A percentile compares a stretch with the other conserved stretches of the same genome.
Evolutionary conservation across 2,113 vertebrate species (phyloP).

Genomic region (Zonotrichia leucophrys): DNA sequence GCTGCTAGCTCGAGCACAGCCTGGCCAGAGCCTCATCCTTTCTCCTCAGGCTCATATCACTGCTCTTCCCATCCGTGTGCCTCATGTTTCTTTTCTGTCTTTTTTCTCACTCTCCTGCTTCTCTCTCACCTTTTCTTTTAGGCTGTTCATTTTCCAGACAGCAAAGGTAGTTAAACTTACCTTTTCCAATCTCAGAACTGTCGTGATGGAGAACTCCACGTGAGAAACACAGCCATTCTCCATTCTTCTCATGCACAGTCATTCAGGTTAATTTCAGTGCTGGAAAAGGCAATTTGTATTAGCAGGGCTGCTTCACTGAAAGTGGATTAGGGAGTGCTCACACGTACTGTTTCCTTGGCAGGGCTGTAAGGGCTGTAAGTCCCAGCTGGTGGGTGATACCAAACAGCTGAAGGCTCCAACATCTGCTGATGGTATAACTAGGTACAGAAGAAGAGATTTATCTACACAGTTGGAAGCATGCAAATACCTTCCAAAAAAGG

Average conservation of each 20-base stretch:
- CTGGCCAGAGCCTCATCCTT: neutral
- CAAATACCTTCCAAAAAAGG: neutral
- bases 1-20: neutral
- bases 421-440: neutral
- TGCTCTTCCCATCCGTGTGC: neutral
- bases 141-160: slow-evolving; percentile 8
- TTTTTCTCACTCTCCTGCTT: neutral
- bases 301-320: neutral
- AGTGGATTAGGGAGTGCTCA: neutral
- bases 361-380: neutral
- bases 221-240: neutral
- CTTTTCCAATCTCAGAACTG: neutral
- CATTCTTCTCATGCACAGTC: neutral
- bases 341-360: neutral
- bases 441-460: neutral
- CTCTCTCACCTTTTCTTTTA: neutral
- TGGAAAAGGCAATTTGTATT: neutral
- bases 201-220: neutral
- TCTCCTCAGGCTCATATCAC: neutral
- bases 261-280: neutral
- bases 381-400: neutral
- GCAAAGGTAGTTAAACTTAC: neutral
- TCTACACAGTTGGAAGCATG: neutral
- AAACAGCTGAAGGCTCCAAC: neutral
- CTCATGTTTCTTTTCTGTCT: neutral